phyloP scores from a whole-genome alignment of 2,888 invertebrate species.

The Mesochorus sp. region DNA sequence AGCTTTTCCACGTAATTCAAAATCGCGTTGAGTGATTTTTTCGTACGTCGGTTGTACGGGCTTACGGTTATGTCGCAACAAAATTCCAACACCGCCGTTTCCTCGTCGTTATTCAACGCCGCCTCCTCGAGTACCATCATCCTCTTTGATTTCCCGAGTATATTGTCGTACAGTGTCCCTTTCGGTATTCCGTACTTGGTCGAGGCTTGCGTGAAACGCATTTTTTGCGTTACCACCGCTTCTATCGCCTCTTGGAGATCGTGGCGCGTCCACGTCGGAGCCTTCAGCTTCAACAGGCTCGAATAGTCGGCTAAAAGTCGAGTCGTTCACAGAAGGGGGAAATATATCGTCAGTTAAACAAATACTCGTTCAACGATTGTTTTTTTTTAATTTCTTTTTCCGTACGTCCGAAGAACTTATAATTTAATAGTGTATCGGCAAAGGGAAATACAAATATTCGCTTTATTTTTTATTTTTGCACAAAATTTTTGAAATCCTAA shows the following conservation, averaged over 20 bases:
- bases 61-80: conserved; percentile 89
- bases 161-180: conserved; percentile 90
- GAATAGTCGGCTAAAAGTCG: conserved; percentile 84
- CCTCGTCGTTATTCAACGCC: conserved; percentile 85
- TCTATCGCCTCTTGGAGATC: conserved; percentile 90
- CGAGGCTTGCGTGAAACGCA: conserved; percentile 91
- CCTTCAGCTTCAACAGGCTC: conserved; percentile 88
- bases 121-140: conserved; percentile 90
- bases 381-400: too few relatives aligned
- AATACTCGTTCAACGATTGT: conserved; percentile 26
- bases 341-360: conserved; percentile 56
- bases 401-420: too few relatives aligned
- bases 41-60: conserved; percentile 88
- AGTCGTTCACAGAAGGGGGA: conserved; percentile 62
- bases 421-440: too few relatives aligned
- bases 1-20: conserved; percentile 87
- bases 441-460: too few relatives aligned
- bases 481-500: too few relatives aligned
- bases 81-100: conserved; percentile 87
- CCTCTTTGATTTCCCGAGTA: conserved; percentile 89
- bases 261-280: conserved; percentile 89
- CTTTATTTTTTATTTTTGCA: too few relatives aligned
- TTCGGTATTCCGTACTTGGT: conserved; percentile 89
- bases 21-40: conserved; percentile 86
- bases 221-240: conserved; percentile 89